Evolutionary conservation across 2,113 vertebrate species (phyloP).

Genomic region (Tachycineta bicolor): DNA sequence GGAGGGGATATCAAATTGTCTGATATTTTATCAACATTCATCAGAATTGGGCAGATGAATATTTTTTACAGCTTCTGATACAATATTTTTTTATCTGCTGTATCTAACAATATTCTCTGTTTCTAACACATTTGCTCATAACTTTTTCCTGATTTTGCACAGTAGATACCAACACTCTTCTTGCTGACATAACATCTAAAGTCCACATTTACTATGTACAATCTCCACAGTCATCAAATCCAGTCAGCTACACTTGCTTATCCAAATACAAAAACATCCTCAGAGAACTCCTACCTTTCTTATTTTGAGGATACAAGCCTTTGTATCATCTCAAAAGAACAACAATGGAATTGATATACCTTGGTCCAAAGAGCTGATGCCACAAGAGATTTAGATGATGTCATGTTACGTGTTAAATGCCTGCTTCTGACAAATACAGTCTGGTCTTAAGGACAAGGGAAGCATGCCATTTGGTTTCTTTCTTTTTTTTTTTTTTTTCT

Average conservation of each 20-base stretch:
- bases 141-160: background rate
- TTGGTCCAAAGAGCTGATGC: background rate
- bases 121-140: background rate
- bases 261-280: background rate
- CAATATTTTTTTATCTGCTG: background rate
- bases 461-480: background rate
- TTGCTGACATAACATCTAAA: background rate
- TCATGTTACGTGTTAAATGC: background rate
- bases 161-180: background rate
- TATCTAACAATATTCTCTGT: background rate
- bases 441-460: background rate
- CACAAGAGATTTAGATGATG: background rate
- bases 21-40: background rate
- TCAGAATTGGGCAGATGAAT: background rate
- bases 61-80: background rate
- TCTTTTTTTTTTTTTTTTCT: background rate
- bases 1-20: background rate
- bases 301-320: background rate
- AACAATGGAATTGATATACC: background rate
- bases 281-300: background rate
- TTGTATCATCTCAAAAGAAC: background rate
- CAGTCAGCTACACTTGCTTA: background rate
- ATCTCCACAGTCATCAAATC: background rate
- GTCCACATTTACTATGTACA: fast-evolving
- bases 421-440: background rate